These are phyloP conservation scores for Pyrrhosoma nymphula DNA, from an alignment of 2,888 invertebrate genomes.

Conservation along the genomic window DNA sequence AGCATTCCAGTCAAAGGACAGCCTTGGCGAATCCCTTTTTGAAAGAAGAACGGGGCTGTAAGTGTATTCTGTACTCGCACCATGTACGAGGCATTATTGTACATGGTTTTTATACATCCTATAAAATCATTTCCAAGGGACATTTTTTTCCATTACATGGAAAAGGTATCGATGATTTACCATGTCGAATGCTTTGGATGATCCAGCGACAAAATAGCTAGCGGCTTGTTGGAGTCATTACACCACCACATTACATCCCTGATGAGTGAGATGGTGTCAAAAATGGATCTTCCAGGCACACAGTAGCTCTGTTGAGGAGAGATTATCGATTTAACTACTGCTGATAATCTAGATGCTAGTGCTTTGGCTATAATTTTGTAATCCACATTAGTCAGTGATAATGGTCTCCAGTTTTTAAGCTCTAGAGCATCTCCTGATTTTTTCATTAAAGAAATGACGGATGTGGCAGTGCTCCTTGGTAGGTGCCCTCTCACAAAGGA, in stretches of 20 bases:
- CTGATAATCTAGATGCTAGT: background rate
- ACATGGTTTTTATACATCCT: background rate
- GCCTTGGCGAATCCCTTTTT: no score
- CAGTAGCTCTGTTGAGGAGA: constrained; percentile 8
- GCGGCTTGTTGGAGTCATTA: background rate
- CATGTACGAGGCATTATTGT: background rate
- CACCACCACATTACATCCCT: background rate
- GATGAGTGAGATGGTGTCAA: no score
- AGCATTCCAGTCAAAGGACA: no score
- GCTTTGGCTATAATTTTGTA: background rate
- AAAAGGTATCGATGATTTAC: no score
- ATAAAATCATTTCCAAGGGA: background rate
- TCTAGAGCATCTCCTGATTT: background rate
- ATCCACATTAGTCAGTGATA: background rate
- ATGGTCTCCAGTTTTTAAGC: background rate
- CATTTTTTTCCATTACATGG: background rate
- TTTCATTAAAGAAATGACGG: background rate
- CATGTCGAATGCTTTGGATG: background rate
- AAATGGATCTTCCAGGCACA: constrained; percentile 16
- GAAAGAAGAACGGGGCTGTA: no score
- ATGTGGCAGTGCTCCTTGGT: background rate
- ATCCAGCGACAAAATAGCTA: background rate
- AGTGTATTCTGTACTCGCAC: no score
- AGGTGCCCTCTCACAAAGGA: background rate
- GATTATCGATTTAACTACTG: background rate